These are phyloP conservation scores for Cuculus canorus DNA, from an alignment of 2,797 vertebrate genomes.

Conservation along the genomic window DNA sequence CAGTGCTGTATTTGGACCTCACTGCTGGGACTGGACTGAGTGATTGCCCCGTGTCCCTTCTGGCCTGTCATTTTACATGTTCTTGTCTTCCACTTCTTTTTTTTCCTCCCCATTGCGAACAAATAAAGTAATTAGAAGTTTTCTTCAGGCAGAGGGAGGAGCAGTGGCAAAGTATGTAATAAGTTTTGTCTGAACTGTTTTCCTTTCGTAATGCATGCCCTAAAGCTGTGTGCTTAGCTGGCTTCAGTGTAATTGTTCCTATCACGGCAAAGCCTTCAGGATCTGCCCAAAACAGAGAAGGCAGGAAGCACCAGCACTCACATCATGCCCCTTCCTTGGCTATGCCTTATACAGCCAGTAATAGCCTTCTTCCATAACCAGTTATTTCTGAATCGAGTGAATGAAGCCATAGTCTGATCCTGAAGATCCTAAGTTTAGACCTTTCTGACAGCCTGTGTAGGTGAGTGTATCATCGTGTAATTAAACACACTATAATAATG, in stretches of 20 bases:
- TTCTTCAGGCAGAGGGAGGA: constrained; percentile 58
- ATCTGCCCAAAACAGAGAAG: not conserved
- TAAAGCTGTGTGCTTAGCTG: constrained; percentile 58
- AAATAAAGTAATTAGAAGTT: constrained; percentile 61
- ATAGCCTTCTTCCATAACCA: not conserved
- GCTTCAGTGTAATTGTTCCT: constrained; percentile 21
- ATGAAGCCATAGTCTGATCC: not conserved
- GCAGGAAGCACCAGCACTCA: not conserved
- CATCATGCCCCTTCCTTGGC: not conserved
- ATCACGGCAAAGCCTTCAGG: not conserved
- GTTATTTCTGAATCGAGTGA: not conserved
- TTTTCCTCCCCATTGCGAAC: not conserved
- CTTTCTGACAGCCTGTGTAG: not conserved
- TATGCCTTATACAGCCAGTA: rapidly evolving
- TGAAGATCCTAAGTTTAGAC: not conserved
- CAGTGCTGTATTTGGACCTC: not conserved
- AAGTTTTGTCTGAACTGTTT: constrained; percentile 61
- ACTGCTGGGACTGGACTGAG: not conserved
- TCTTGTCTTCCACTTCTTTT: not conserved
- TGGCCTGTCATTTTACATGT: not conserved
- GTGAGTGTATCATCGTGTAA: not conserved
- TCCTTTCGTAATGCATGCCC: constrained; percentile 48
- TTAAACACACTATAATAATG: not conserved
- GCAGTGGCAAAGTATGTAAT: constrained; percentile 48
- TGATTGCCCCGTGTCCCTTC: not conserved